Conservation (phyloP, 2,888 invertebrate species). For the Rhyacophila evoluta region DNA sequence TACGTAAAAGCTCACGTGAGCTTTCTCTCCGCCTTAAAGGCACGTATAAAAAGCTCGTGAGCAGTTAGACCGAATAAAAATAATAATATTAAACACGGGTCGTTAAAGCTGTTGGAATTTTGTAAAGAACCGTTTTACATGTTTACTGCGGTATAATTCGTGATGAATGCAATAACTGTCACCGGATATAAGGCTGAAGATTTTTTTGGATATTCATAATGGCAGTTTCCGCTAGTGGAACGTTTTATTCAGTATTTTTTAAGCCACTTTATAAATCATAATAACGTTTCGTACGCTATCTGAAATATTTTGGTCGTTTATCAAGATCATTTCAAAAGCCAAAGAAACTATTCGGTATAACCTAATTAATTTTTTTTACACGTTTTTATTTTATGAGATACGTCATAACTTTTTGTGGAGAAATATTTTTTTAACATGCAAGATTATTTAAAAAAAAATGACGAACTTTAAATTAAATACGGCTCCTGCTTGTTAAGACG, state of each 20-base stretch:
- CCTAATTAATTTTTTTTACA: no score
- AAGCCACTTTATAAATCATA: neutral
- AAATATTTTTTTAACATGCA: no score
- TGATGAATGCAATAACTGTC: slow-evolving; percentile 22
- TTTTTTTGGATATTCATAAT: neutral
- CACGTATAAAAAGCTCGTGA: neutral
- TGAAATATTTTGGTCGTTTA: no score
- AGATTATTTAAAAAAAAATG: no score
- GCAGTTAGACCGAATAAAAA: neutral
- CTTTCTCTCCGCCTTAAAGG: neutral
- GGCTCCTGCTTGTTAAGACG: no score
- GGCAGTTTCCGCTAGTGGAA: neutral
- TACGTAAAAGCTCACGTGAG: neutral
- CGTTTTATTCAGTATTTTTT: neutral
- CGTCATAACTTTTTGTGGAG: no score
- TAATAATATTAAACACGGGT: neutral
- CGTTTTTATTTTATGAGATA: no score
- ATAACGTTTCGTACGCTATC: neutral
- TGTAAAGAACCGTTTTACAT: neutral
- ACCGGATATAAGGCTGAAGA: neutral
- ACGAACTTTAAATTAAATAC: no score
- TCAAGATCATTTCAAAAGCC: no score
- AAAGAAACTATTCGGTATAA: no score
- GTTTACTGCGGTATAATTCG: slow-evolving; percentile 9
- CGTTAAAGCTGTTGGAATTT: neutral